phyloP scores from a whole-genome alignment of 2,888 invertebrate genomes.

The Parochlus steinenii region DNA sequence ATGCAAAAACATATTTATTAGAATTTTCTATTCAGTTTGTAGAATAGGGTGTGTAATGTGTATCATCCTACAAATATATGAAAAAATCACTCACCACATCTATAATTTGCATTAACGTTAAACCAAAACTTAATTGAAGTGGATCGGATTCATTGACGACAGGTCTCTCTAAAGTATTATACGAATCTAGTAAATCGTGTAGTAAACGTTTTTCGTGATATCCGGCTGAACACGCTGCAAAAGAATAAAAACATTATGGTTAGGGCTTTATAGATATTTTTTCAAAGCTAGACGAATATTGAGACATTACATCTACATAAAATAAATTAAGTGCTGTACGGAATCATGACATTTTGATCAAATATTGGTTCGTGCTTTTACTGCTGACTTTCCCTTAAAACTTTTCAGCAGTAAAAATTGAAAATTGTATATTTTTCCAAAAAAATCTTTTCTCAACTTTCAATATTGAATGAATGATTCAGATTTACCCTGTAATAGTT shows the following conservation, averaged over 20 bases:
- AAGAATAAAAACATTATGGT: slow-evolving; percentile 12
- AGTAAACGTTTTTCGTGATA: slow-evolving; percentile 82
- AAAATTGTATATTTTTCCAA: no score
- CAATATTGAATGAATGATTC: no score
- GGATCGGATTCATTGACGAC: slow-evolving; percentile 94
- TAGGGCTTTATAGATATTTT: not conserved
- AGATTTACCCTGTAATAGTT: no score
- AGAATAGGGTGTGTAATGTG: no score
- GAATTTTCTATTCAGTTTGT: no score
- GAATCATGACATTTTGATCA: slow-evolving; percentile 6
- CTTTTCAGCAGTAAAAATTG: no score
- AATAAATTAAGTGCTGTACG: slow-evolving; percentile 1
- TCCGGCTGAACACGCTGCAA: slow-evolving; percentile 65
- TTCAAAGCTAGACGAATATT: slow-evolving; percentile 2
- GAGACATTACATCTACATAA: slow-evolving; percentile 7
- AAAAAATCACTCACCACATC: slow-evolving; percentile 64
- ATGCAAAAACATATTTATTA: no score
- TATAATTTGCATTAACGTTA: slow-evolving; percentile 94
- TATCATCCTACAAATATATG: no score
- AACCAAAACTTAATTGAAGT: slow-evolving; percentile 83
- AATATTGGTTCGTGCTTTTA: not conserved
- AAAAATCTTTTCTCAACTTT: no score
- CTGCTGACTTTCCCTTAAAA: not conserved
- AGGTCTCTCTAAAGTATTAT: slow-evolving; percentile 87
- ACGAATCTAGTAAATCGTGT: slow-evolving; percentile 75